phyloP scores from a whole-genome alignment of 2,113 vertebrate species.

The Psilopogon haemacephalus region DNA sequence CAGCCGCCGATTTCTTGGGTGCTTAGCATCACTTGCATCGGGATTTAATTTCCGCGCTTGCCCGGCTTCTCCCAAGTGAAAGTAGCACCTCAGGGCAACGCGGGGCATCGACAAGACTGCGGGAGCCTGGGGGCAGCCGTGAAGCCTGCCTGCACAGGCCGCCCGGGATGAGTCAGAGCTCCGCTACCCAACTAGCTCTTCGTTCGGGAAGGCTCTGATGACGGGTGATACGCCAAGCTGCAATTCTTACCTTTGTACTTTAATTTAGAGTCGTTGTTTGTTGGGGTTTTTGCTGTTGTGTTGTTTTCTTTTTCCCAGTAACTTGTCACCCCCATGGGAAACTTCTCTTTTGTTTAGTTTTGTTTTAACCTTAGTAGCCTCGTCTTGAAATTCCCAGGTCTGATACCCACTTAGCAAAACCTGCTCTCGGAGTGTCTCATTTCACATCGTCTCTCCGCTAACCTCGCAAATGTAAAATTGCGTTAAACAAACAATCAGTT shows the following conservation, averaged over 20 bases:
- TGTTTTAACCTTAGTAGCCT: not conserved
- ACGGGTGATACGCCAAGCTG: not conserved
- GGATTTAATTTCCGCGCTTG: accelerated
- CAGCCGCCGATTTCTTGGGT: not conserved
- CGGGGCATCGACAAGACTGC: not conserved
- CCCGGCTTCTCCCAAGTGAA: not conserved
- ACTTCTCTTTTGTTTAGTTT: not conserved
- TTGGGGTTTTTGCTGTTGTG: too few species aligned
- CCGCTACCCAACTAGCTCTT: not conserved
- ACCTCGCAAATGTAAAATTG: slow-evolving; percentile 33
- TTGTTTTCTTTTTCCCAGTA: not conserved
- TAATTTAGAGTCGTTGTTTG: not conserved
- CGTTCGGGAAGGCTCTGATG: not conserved
- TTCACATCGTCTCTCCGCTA: not conserved
- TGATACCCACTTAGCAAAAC: not conserved
- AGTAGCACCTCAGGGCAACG: not conserved
- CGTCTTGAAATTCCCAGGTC: not conserved
- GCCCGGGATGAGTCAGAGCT: not conserved
- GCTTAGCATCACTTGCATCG: not conserved
- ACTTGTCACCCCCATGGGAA: not conserved
- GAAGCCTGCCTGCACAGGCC: accelerated
- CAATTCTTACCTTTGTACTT: not conserved
- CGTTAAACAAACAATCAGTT: slow-evolving; percentile 59
- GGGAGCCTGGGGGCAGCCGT: not conserved
- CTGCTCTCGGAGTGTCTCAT: slow-evolving; percentile 11